A percentile compares a stretch with the other conserved stretches of the same genome.
These are phyloP conservation scores for Torymus aiolomorphi DNA, from an alignment of 2,888 invertebrate genomes.

Conservation along the genomic window DNA sequence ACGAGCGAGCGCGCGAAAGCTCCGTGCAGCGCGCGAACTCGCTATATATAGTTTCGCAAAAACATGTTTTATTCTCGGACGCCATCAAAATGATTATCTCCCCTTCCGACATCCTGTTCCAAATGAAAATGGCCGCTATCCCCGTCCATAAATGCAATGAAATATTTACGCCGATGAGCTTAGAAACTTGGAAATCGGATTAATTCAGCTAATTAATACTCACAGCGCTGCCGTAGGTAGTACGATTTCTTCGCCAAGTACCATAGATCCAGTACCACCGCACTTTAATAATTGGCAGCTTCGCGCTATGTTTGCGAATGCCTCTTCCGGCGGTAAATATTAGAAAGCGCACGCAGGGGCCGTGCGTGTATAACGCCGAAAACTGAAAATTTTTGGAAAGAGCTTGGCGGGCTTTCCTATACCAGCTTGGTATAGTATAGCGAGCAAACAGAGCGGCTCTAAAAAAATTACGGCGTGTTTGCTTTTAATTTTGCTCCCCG, in stretches of 20 bases:
- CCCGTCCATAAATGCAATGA: background rate
- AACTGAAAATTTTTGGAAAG: no score
- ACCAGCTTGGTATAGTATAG: no score
- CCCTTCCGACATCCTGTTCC: no score
- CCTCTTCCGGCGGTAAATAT: no score
- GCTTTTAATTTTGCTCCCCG: slow-evolving; percentile 35
- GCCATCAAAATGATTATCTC: slow-evolving; percentile 40
- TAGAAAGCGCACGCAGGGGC: no score
- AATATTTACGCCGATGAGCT: slow-evolving; percentile 3
- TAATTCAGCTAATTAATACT: background rate
- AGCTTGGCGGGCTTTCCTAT: background rate
- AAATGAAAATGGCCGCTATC: slow-evolving; percentile 16
- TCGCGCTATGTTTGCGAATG: no score
- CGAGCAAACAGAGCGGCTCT: background rate
- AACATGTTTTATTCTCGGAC: slow-evolving; percentile 31
- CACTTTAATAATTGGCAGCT: no score
- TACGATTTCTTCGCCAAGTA: no score
- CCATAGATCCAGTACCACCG: no score
- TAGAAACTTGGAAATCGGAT: background rate
- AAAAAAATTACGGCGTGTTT: slow-evolving; percentile 21
- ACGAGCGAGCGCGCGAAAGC: background rate
- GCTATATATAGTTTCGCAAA: background rate
- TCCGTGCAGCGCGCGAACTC: background rate
- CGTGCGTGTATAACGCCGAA: no score
- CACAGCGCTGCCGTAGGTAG: background rate